Conservation (phyloP, 30 jellyfish, hydroid and myxozoan genomes). For the Rhopilema esculentum region DNA sequence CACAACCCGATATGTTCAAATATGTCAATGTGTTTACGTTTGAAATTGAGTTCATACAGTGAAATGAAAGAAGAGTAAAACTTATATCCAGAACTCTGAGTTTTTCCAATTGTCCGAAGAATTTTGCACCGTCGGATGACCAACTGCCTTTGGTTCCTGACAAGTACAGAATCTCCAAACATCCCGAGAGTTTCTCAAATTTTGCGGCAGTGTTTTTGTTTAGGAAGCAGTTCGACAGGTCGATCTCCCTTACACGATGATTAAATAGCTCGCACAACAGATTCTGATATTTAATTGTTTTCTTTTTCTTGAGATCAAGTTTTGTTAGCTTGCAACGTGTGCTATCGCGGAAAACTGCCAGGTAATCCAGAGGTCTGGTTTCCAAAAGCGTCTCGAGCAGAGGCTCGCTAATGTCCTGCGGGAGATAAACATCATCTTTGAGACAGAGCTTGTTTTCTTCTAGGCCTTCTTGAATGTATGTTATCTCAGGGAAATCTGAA, state of each 20-base stretch:
- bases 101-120: neutral
- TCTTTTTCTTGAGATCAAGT: slow-evolving; percentile 45
- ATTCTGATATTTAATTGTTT: slow-evolving; percentile 37
- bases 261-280: slow-evolving; percentile 36
- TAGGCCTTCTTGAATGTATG: neutral
- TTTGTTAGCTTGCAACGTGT: slow-evolving; percentile 58
- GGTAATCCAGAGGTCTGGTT: slow-evolving; percentile 30
- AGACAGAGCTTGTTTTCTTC: slow-evolving; percentile 8
- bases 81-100: slow-evolving; percentile 48
- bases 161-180: slow-evolving; percentile 44
- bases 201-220: slow-evolving; percentile 28
- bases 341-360: slow-evolving; percentile 46
- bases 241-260: slow-evolving; percentile 53
- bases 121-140: slow-evolving; percentile 5
- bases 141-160: slow-evolving; percentile 62
- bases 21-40: slow-evolving; percentile 14
- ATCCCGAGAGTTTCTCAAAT: slow-evolving; percentile 14
- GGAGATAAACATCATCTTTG: slow-evolving; percentile 51
- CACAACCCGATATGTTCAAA: slow-evolving; percentile 13
- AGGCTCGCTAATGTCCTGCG: slow-evolving; percentile 71
- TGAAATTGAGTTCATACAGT: slow-evolving; percentile 46
- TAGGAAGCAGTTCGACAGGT: slow-evolving; percentile 38
- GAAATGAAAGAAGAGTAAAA: neutral
- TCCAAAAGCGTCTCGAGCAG: slow-evolving; percentile 41
- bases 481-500: slow-evolving; percentile 9